Conservation (phyloP, 2,113 vertebrate species). For the Bujurquina vittata region DNA sequence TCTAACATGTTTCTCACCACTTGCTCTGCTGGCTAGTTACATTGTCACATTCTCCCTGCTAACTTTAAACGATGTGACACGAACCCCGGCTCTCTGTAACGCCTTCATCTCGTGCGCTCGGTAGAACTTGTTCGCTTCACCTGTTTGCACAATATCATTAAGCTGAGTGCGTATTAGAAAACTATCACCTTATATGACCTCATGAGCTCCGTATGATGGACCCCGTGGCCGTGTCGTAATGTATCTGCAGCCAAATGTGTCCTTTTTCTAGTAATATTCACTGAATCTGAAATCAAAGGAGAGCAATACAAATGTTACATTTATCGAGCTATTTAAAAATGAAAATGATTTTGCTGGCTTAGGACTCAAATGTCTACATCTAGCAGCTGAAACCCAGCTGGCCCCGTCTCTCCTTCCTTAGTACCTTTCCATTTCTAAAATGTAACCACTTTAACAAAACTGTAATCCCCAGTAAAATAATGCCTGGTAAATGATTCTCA, state of each 20-base stretch:
- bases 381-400: no score
- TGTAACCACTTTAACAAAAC: no score
- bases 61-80: neutral
- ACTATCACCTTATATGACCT: neutral
- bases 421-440: no score
- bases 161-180: neutral
- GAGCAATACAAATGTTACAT: no score
- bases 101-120: neutral
- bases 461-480: no score
- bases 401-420: no score
- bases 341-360: no score
- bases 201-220: neutral
- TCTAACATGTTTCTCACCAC: neutral
- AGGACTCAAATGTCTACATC: no score
- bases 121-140: neutral
- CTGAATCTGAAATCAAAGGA: no score
- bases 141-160: neutral
- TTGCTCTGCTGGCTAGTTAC: neutral
- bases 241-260: neutral
- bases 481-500: no score
- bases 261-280: neutral
- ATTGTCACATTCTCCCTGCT: neutral
- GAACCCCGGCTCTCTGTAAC: neutral
- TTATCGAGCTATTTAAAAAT: no score
- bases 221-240: no score